phyloP scores from a whole-genome alignment of 2,113 vertebrate genomes.

The Ondatra zibethicus region DNA sequence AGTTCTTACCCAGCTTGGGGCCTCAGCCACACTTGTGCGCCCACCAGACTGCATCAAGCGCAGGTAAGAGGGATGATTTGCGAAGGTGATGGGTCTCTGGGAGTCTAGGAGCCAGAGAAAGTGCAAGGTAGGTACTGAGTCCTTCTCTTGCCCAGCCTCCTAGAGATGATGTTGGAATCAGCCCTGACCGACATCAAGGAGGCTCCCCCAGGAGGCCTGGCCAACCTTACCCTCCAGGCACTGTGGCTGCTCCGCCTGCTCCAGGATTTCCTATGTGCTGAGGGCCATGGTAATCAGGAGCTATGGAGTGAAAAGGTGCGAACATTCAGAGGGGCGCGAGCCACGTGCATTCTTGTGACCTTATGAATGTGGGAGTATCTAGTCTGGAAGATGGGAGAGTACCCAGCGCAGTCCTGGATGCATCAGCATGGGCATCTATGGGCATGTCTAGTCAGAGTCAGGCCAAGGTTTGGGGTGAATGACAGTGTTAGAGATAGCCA shows the following conservation, averaged over 20 bases:
- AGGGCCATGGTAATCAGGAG: slow-evolving; percentile 93
- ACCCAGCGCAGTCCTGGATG: too few species aligned
- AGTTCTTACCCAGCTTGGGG: slow-evolving; percentile 96
- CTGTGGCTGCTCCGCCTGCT: slow-evolving; percentile 95
- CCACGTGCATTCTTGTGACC: not conserved
- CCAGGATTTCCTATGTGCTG: slow-evolving; percentile 96
- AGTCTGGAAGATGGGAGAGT: not conserved
- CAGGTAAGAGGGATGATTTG: slow-evolving; percentile 85
- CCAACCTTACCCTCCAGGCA: slow-evolving; percentile 89
- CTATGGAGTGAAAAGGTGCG: slow-evolving; percentile 98
- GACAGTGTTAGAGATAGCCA: not conserved
- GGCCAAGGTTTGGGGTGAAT: not conserved
- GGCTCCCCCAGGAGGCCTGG: slow-evolving; percentile 81
- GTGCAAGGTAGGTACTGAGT: not conserved
- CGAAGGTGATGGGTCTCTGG: not conserved
- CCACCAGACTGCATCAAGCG: slow-evolving; percentile 96
- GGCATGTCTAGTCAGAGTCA: not conserved
- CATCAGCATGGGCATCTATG: not conserved
- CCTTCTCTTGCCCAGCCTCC: slow-evolving; percentile 85
- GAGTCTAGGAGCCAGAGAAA: not conserved
- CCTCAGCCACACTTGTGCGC: slow-evolving; percentile 93
- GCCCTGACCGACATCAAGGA: slow-evolving; percentile 94
- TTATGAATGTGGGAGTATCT: not conserved
- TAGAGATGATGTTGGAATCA: slow-evolving; percentile 99
- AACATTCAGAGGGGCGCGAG: accelerated